Evolutionary conservation across 2,888 invertebrate species (phyloP), one percentile per base, ranked within the genome.

Genomic region (Ophioninae sp.): DNA sequence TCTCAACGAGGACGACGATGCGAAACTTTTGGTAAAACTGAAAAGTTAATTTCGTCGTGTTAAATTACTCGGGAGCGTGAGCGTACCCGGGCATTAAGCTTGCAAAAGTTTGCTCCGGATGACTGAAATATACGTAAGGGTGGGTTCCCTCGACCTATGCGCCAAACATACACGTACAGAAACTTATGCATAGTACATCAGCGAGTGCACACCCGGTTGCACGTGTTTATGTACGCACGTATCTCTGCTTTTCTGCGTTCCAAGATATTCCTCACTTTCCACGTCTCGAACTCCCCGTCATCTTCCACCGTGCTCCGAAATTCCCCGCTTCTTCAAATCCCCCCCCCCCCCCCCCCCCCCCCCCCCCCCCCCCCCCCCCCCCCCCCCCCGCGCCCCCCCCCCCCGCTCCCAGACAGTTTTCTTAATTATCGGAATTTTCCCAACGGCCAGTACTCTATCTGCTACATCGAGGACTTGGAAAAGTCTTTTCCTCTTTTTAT

Each of bases 11-110:
- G 50, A 79, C 79, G 79, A 79, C 79, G 73, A 61, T 77, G 89
- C 87, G 89, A 91, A 92, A 91, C 91, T 91, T 91, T 89, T 88
- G 85, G 90, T 91, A 91, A 91, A 92, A 92, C 92, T 92, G 91
- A 91, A 92, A 92, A 92, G 92, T 92, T 92, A 91, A 92, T 92
- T 92, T 91, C 89, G 91, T 91, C 91, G 91, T 89, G 91, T 91
- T 91, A 91, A 91, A 91, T 91, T 91, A 91, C 90, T 91, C 90
- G 91, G 91, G 81, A 84, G 78, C 81, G 84, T 75, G 81, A 81
- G 84, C 78, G 78, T 89, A 90, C 88, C 88, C 86, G 89, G 88
- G 89, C 91, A 90, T 91, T 90, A 91, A 91, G 91, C 89, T 91
- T 91, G 89, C 88, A 88, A 89, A 91, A 91, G 91, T 91, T 91